These are phyloP conservation scores for Botrylloides violaceus DNA, from an alignment of 23 tunicate genomes.

Conservation along the genomic window DNA sequence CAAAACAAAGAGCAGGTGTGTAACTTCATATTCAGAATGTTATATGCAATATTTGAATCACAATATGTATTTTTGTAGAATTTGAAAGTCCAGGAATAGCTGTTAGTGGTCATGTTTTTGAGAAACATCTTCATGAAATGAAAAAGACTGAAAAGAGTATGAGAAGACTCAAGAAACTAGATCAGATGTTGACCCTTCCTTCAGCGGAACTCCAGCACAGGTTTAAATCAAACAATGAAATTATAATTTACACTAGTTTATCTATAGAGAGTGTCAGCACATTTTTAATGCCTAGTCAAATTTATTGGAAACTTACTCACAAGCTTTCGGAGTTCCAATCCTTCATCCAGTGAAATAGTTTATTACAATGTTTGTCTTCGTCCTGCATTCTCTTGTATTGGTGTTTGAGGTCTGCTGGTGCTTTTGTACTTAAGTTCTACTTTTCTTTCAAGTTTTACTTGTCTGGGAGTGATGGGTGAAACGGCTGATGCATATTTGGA, in stretches of 20 bases:
- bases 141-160: not conserved
- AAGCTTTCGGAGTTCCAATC: too few species aligned
- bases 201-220: slow-evolving; percentile 8
- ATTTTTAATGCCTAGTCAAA: too few species aligned
- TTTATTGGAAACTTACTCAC: too few species aligned
- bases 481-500: slow-evolving; percentile 41
- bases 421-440: too few species aligned
- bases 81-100: not conserved
- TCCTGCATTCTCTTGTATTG: too few species aligned
- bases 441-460: slow-evolving; percentile 23
- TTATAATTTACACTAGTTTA: too few species aligned
- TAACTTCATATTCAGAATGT: too few species aligned
- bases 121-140: not conserved
- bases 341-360: too few species aligned
- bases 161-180: not conserved
- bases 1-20: slow-evolving; percentile 26
- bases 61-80: not conserved
- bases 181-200: slow-evolving; percentile 7
- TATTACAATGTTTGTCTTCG: too few species aligned
- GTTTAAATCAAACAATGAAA: not conserved
- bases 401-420: too few species aligned
- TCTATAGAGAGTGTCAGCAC: too few species aligned
- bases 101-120: not conserved
- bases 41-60: too few species aligned
- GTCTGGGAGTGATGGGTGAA: slow-evolving; percentile 49